Evolutionary conservation across 2,113 vertebrate species (phyloP).

Genomic region (Phyllostomus hastatus): DNA sequence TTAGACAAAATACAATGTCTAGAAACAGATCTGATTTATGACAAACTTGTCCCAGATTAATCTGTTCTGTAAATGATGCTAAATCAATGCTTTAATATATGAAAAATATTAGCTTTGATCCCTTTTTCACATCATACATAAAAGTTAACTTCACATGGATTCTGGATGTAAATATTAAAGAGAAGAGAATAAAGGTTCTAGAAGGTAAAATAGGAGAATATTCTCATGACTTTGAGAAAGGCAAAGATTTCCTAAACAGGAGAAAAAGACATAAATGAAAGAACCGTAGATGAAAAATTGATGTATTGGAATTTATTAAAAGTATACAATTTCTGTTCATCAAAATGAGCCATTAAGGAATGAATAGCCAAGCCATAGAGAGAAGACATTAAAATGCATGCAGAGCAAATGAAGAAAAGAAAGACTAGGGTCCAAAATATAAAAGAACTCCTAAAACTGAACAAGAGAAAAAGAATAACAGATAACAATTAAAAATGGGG

Average conservation of each 20-base stretch:
- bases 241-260: background rate
- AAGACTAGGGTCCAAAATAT: background rate
- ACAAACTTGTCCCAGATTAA: background rate
- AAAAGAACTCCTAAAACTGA: background rate
- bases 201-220: background rate
- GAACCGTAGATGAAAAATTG: background rate
- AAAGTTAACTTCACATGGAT: background rate
- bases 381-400: background rate
- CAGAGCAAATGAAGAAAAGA: background rate
- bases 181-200: background rate
- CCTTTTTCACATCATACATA: background rate
- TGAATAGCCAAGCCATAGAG: background rate
- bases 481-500: background rate
- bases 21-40: background rate
- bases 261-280: background rate
- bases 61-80: background rate
- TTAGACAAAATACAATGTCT: background rate
- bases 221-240: background rate
- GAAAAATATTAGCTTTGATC: background rate
- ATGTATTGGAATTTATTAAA: background rate
- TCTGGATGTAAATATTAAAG: background rate
- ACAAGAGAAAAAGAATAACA: background rate
- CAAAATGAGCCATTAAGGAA: background rate
- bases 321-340: background rate
- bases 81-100: background rate